Evolutionary conservation across 2,113 vertebrate species (phyloP), one percentile per base, ranked within the genome.

Genomic region (Condylura cristata): DNA sequence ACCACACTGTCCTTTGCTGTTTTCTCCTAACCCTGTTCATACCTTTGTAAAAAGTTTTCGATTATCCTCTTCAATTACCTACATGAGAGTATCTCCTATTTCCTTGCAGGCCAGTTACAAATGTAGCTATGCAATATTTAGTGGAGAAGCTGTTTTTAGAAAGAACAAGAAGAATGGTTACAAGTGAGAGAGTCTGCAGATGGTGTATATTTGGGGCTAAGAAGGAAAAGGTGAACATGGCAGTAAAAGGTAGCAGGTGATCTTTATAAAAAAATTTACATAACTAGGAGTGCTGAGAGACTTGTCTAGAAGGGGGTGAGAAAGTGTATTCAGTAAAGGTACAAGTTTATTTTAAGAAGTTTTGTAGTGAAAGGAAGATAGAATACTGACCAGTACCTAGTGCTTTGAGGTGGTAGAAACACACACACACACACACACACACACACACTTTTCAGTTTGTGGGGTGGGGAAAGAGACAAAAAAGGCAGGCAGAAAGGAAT

Each of bases 401-500:
- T 63, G 10, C 22, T 75, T 94, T 34, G 8, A 48, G 22, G 17
- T 53, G 86, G 20, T 1, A 89, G 12, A 76, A 8, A 7, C 61
- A n/a, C 34, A 37, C 41, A 72, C 14, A 20, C 20, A 56, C 53
- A 89, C n/a, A 65, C 22, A 26, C 34, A 7, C 32, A 84, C 18
- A 70, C 17, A 68, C 6, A 60, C 17, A 39, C 48, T 16, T 70
- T 48, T 70, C 30, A 41, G 13, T 46, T 79, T 85, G 2, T 30
- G 44, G 17, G 44, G 58, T 79, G 51, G 53, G 26, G 16, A 44
- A 56, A 89, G 26, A 72, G 51, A 71, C 12, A 66, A 71, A 6
- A 87, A 9, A 58, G 39, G 39, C 39, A 86, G 4, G 79, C 26
- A 81, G 81, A 86, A 86, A 91, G 11, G 90, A 28, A 61, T 65